Evolutionary conservation across 2,888 invertebrate species (phyloP).

Genomic region (Andricus quercusramuli): DNA sequence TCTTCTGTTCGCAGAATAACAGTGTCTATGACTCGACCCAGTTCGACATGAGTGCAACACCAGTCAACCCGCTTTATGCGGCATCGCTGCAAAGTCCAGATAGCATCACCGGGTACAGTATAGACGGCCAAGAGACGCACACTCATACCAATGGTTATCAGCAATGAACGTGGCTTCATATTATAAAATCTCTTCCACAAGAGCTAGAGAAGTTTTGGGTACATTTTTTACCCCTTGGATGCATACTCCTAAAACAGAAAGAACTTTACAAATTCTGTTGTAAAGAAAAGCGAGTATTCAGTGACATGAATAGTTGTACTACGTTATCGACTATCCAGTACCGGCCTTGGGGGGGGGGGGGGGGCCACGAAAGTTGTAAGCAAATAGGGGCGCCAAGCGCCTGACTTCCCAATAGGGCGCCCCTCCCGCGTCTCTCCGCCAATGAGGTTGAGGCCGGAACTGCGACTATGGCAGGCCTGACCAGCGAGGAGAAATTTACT

Average conservation of each 20-base stretch:
- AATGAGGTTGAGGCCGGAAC: too few species aligned
- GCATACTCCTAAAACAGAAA: conserved; percentile 23
- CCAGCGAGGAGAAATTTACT: too few species aligned
- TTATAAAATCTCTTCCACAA: conserved; percentile 26
- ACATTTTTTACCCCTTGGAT: conserved; percentile 21
- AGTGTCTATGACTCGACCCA: conserved; percentile 87
- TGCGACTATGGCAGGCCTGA: too few species aligned
- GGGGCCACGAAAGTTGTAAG: too few species aligned
- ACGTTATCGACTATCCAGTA: neutral
- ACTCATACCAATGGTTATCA: conserved; percentile 75
- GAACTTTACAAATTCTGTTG: neutral
- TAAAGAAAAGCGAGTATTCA: neutral
- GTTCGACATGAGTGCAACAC: conserved; percentile 84
- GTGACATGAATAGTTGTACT: conserved; percentile 11
- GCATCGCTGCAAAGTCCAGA: conserved; percentile 87
- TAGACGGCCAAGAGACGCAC: conserved; percentile 75
- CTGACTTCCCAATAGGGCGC: too few species aligned
- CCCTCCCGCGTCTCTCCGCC: too few species aligned
- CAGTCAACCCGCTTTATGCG: conserved; percentile 85
- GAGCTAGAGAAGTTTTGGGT: neutral
- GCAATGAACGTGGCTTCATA: conserved; percentile 65
- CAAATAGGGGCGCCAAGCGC: too few species aligned
- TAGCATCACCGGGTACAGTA: conserved; percentile 83
- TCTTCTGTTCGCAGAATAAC: conserved; percentile 82
- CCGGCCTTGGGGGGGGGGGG: too few species aligned